Percentiles rank a stretch among this genome's conserved stretches.
Conservation (phyloP, 2,888 invertebrate species). For the Polyploca ridens region DNA sequence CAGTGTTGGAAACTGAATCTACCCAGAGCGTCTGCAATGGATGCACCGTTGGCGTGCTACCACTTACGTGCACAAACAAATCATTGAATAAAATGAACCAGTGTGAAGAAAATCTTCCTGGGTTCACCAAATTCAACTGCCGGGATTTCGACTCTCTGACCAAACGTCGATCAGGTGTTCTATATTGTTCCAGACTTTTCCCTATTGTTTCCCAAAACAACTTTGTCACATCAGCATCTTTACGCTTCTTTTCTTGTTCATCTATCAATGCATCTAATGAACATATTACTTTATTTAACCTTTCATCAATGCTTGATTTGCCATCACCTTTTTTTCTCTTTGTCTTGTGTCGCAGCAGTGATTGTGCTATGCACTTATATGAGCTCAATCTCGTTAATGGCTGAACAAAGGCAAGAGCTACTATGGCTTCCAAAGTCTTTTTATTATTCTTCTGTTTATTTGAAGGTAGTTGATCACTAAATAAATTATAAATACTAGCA, state of each 20-base stretch:
- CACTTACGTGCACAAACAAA: slow-evolving; percentile 90
- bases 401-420: slow-evolving; percentile 85
- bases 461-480: slow-evolving; percentile 82
- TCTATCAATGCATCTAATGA: slow-evolving; percentile 87
- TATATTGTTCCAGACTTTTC: slow-evolving; percentile 85
- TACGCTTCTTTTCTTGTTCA: slow-evolving; percentile 85
- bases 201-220: slow-evolving; percentile 90
- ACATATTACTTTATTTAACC: slow-evolving; percentile 83
- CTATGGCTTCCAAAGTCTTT: slow-evolving; percentile 84
- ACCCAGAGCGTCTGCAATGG: slow-evolving; percentile 92
- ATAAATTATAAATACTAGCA: slow-evolving; percentile 81
- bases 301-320: slow-evolving; percentile 79
- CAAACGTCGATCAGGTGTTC: slow-evolving; percentile 88
- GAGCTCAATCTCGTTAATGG: slow-evolving; percentile 86
- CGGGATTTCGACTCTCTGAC: slow-evolving; percentile 90
- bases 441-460: slow-evolving; percentile 82
- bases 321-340: slow-evolving; percentile 68
- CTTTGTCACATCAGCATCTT: slow-evolving; percentile 88
- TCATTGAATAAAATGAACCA: slow-evolving; percentile 94
- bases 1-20: slow-evolving; percentile 88
- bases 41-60: slow-evolving; percentile 87
- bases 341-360: slow-evolving; percentile 77
- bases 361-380: slow-evolving; percentile 86
- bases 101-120: slow-evolving; percentile 90
- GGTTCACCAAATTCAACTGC: slow-evolving; percentile 88